Evolutionary conservation across 2,888 invertebrate species (phyloP).

Genomic region (Epistrophe grossulariae): DNA sequence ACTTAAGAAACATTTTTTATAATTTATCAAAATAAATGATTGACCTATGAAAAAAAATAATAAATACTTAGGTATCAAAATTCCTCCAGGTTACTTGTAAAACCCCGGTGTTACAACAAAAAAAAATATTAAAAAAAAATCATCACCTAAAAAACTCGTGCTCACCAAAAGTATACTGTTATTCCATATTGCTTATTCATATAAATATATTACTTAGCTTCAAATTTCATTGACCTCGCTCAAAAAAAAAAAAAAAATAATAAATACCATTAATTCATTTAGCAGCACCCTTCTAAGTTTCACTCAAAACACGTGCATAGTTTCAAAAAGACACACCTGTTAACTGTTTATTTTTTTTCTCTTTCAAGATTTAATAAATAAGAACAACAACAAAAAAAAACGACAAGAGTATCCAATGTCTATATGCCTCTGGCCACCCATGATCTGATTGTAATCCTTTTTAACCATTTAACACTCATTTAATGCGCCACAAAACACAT

Average conservation of each 20-base stretch:
- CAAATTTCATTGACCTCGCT: constrained; percentile 53
- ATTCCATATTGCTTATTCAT: neutral
- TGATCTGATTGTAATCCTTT: constrained; percentile 70
- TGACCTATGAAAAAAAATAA: too few relatives aligned
- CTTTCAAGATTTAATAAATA: neutral
- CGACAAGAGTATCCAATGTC: constrained; percentile 61
- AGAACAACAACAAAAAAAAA: constrained; percentile 19
- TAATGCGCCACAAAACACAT: constrained; percentile 38
- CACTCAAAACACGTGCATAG: constrained; percentile 56
- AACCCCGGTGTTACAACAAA: too few relatives aligned
- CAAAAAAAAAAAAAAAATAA: neutral
- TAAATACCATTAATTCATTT: constrained; percentile 52
- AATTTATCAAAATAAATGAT: too few relatives aligned
- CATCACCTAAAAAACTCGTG: neutral
- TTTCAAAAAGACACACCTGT: constrained; percentile 47
- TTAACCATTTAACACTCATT: constrained; percentile 60
- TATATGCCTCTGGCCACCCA: constrained; percentile 46
- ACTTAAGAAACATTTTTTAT: too few relatives aligned
- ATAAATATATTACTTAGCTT: constrained; percentile 35
- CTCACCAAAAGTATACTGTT: neutral
- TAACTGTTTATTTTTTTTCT: constrained; percentile 12
- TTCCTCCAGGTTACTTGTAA: neutral
- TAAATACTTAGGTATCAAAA: neutral
- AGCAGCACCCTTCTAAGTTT: constrained; percentile 61
- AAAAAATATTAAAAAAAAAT: neutral